These are phyloP conservation scores for Antechinus stuartii DNA, from an alignment of 2,113 vertebrate species.

Conservation along the genomic window DNA sequence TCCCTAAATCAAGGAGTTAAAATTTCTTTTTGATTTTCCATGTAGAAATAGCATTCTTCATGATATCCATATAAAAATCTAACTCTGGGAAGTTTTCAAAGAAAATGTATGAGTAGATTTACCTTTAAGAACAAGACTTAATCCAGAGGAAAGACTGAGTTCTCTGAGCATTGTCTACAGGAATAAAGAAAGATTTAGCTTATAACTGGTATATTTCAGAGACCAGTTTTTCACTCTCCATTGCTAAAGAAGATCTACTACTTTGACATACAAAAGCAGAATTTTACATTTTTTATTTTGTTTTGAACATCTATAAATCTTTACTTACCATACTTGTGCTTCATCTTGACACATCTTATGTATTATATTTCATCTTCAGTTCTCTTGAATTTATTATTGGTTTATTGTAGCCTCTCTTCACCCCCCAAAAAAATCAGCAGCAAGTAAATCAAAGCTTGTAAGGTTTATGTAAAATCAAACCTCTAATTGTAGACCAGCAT, in stretches of 20 bases:
- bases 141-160: neutral
- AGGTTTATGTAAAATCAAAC: neutral
- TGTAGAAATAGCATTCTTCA: neutral
- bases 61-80: neutral
- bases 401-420: neutral
- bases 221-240: neutral
- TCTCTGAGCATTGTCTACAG: neutral
- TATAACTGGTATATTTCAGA: neutral
- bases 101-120: neutral
- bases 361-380: neutral
- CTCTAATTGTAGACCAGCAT: neutral
- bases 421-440: neutral
- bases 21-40: neutral
- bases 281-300: neutral
- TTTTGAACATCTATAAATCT: neutral
- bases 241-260: neutral
- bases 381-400: neutral
- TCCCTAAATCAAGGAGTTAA: neutral
- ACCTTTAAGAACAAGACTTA: neutral
- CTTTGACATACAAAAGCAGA: neutral
- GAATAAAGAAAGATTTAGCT: neutral
- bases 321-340: neutral
- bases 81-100: neutral
- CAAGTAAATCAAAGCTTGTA: neutral
- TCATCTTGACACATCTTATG: neutral